Conservation (phyloP, 2,113 vertebrate species). For the Excalfactoria chinensis region DNA sequence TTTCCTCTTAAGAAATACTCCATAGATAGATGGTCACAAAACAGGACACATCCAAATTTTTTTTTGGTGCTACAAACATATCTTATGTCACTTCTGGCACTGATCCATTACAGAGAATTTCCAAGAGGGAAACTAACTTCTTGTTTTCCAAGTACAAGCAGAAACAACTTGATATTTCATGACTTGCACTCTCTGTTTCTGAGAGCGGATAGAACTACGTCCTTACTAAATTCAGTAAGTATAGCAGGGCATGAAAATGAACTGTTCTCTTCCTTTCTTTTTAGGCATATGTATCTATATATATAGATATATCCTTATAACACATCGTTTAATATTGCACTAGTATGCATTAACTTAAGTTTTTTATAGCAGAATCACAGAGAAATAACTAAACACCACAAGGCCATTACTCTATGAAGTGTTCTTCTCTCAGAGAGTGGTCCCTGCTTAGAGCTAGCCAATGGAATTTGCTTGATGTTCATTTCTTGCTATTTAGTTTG, state of each 20-base stretch:
- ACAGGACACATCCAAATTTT: background rate
- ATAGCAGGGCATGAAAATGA: background rate
- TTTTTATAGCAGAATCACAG: background rate
- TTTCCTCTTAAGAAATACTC: background rate
- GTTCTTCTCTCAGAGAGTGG: background rate
- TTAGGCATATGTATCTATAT: accelerated
- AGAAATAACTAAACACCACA: background rate
- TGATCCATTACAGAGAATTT: background rate
- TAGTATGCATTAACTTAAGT: background rate
- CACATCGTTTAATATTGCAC: background rate
- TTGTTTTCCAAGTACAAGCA: background rate
- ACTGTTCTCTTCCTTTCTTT: background rate
- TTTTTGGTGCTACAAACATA: background rate
- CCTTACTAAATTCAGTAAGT: background rate
- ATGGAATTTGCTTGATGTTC: background rate
- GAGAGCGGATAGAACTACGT: background rate
- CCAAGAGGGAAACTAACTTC: background rate
- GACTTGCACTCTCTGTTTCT: background rate
- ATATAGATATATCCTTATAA: no score
- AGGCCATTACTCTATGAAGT: background rate
- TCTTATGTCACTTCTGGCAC: background rate
- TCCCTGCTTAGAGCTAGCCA: background rate
- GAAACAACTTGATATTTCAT: background rate
- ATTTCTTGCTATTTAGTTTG: background rate
- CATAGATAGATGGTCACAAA: background rate